Evolutionary conservation across 2,113 vertebrate species (phyloP).

Genomic region (Aviceda subcristata): DNA sequence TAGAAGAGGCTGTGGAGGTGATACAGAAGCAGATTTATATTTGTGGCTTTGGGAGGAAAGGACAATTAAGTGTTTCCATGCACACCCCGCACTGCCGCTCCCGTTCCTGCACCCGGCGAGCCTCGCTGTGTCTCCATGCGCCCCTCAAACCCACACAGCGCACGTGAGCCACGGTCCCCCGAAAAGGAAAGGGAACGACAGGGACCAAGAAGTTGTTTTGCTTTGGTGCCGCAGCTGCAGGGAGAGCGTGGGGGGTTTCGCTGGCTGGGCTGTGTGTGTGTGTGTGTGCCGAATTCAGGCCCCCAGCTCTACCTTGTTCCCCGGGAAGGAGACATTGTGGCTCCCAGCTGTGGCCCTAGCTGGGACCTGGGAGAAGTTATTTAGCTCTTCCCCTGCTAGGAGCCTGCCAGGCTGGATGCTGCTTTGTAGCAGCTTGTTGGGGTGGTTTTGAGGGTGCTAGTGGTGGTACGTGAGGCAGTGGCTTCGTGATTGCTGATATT

Average conservation of each 20-base stretch:
- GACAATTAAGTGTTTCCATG: not conserved
- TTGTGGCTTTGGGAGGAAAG: not conserved
- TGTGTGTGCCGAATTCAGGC: not conserved
- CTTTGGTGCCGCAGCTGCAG: not conserved
- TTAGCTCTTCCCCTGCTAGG: not conserved
- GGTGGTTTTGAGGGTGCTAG: not conserved
- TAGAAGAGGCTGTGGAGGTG: not conserved
- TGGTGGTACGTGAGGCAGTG: rapidly evolving
- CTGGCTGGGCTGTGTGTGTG: not conserved
- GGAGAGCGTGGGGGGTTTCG: rapidly evolving
- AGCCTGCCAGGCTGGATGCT: rapidly evolving
- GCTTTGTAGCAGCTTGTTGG: rapidly evolving
- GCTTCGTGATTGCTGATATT: not conserved
- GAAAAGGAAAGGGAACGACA: not conserved
- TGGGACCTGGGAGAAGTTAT: not conserved
- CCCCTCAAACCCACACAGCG: not conserved
- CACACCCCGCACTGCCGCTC: rapidly evolving
- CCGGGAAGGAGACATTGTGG: not conserved
- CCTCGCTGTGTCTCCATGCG: not conserved
- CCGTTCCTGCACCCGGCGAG: not conserved
- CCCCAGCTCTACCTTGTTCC: not conserved
- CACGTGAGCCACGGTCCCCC: rapidly evolving
- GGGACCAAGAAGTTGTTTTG: not conserved
- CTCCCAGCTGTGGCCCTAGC: not conserved
- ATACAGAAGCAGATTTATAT: not conserved